These are phyloP conservation scores for Pogonocichla stellata DNA, from an alignment of 2,113 vertebrate species.

Conservation along the genomic window DNA sequence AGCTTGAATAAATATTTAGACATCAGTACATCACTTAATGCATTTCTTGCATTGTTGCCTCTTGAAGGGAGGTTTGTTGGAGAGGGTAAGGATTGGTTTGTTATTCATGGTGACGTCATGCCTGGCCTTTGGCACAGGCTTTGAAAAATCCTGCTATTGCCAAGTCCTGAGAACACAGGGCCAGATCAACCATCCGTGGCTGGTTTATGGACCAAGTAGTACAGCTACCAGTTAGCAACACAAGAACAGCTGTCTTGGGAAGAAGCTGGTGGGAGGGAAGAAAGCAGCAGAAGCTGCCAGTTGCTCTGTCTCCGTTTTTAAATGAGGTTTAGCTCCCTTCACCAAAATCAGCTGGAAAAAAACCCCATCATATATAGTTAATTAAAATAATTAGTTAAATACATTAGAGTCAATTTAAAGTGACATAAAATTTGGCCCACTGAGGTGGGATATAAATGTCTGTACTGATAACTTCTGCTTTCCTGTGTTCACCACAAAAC, in stretches of 20 bases:
- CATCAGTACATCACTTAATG: neutral
- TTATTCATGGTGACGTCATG: neutral
- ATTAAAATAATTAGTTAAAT: neutral
- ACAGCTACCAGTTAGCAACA: neutral
- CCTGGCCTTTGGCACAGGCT: neutral
- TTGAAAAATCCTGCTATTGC: neutral
- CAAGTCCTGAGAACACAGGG: neutral
- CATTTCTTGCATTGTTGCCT: neutral
- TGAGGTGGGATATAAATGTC: neutral
- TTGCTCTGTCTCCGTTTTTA: neutral
- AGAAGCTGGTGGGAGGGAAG: neutral
- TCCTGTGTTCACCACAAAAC: neutral
- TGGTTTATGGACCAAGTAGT: neutral
- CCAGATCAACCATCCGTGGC: neutral
- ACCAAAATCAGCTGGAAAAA: neutral
- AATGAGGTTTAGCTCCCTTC: neutral
- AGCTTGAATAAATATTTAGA: neutral
- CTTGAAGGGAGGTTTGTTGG: neutral
- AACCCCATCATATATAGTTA: neutral
- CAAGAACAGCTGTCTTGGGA: neutral
- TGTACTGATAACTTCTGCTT: neutral
- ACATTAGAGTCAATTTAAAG: neutral
- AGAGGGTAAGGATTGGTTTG: neutral
- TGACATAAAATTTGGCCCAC: neutral
- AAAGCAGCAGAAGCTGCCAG: neutral